phyloP scores from a whole-genome alignment of 2,888 invertebrate species.

The Autographa gamma region DNA sequence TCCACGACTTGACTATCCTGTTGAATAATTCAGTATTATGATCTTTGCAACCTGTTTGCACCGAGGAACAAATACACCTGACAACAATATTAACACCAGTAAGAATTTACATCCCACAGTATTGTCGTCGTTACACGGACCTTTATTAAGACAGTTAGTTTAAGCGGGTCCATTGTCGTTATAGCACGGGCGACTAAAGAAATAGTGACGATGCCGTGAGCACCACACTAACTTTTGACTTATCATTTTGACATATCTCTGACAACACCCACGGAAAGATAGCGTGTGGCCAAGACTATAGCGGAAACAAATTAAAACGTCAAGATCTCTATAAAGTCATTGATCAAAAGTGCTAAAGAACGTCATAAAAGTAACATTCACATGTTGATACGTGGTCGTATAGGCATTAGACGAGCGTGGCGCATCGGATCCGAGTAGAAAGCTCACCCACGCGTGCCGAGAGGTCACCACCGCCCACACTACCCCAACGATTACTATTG shows the following conservation, averaged over 20 bases:
- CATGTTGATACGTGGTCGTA: constrained; percentile 57
- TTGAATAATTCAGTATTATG: constrained; percentile 53
- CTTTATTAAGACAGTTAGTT: background rate
- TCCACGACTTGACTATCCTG: constrained; percentile 32
- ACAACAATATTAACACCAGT: constrained; percentile 24
- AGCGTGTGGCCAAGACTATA: background rate
- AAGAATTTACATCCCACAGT: constrained; percentile 13
- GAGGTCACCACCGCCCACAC: constrained; percentile 83
- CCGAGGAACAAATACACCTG: constrained; percentile 29
- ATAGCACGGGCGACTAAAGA: background rate
- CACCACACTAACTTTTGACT: background rate
- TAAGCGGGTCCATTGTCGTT: background rate
- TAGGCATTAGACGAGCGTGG: constrained; percentile 65
- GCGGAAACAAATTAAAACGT: constrained; percentile 32
- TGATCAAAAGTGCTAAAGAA: constrained; percentile 48
- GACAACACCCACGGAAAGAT: constrained; percentile 2
- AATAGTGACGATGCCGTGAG: background rate
- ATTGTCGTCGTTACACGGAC: background rate
- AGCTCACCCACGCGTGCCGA: constrained; percentile 82
- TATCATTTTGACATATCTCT: background rate
- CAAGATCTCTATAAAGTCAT: constrained; percentile 34
- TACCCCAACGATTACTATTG: constrained; percentile 70
- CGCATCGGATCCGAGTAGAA: constrained; percentile 74
- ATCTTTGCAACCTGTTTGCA: constrained; percentile 45
- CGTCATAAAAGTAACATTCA: constrained; percentile 50